Evolutionary conservation across 2,797 vertebrate species (phyloP).

Genomic region (Triplophysa bombifrons): DNA sequence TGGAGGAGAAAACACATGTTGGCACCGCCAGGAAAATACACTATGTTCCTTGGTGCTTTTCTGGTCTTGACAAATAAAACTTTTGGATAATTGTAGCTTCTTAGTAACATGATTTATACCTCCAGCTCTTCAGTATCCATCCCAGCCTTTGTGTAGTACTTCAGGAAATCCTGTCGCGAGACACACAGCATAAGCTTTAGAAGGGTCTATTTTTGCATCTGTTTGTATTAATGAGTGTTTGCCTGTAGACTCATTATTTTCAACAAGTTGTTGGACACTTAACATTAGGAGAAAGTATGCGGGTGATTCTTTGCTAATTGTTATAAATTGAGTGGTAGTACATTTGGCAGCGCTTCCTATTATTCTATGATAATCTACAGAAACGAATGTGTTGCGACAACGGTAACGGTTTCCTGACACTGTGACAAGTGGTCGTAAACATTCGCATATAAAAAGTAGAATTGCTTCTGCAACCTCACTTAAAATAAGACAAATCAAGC

Average conservation of each 20-base stretch:
- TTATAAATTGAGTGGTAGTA: background rate
- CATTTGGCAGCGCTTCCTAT: background rate
- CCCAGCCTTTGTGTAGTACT: slow-evolving; percentile 90
- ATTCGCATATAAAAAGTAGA: background rate
- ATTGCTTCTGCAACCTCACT: background rate
- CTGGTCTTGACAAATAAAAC: slow-evolving; percentile 31
- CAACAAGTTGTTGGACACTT: slow-evolving; percentile 4
- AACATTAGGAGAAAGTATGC: background rate
- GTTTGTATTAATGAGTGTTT: slow-evolving; percentile 32
- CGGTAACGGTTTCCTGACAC: background rate
- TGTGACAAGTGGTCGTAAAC: background rate
- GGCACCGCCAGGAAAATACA: slow-evolving; percentile 11
- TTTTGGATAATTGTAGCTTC: slow-evolving; percentile 17
- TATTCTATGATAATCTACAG: background rate
- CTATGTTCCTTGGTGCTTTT: slow-evolving; percentile 24
- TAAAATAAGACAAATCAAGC: background rate
- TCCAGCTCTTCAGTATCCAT: slow-evolving; percentile 87
- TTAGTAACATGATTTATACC: slow-evolving; percentile 71
- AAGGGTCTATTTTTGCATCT: slow-evolving; percentile 1
- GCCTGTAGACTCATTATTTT: slow-evolving; percentile 4
- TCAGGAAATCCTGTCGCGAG: slow-evolving; percentile 87
- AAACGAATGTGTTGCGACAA: background rate
- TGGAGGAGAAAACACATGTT: slow-evolving; percentile 21
- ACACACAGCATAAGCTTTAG: slow-evolving; percentile 37
- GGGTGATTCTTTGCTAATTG: background rate